Conservation (phyloP, 2,113 vertebrate genomes). For the Anarrhichthys ocellatus region DNA sequence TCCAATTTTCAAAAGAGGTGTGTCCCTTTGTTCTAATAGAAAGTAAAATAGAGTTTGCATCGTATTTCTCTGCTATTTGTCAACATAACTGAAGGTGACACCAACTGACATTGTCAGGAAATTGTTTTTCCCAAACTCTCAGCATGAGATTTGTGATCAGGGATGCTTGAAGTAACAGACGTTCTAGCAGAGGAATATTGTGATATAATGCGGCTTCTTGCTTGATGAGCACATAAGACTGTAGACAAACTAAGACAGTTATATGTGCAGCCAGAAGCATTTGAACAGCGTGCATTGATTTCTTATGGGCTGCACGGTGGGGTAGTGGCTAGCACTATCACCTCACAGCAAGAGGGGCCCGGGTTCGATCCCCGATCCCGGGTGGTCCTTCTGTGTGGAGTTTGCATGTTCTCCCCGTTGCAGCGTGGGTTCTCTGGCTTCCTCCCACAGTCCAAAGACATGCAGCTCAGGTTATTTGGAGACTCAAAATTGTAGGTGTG, state of each 20-base stretch:
- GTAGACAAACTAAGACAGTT: background rate
- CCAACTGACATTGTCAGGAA: background rate
- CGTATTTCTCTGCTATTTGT: background rate
- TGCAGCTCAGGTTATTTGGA: too few species aligned
- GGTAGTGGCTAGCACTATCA: too few species aligned
- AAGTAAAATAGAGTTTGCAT: background rate
- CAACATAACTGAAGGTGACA: background rate
- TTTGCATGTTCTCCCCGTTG: too few species aligned
- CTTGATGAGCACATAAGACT: background rate
- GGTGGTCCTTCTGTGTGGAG: too few species aligned
- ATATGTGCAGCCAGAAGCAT: background rate
- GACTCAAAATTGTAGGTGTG: too few species aligned
- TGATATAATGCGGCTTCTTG: background rate
- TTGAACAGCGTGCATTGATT: background rate
- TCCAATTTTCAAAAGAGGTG: too few species aligned
- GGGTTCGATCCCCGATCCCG: too few species aligned
- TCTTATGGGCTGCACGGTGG: too few species aligned
- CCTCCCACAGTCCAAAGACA: too few species aligned
- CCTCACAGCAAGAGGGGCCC: too few species aligned
- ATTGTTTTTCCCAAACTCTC: background rate
- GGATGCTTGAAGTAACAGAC: background rate
- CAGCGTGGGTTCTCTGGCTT: too few species aligned
- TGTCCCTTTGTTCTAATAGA: background rate
- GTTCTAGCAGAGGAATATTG: background rate
- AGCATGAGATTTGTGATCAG: background rate